Conservation (phyloP, 2,797 vertebrate genomes). For the Lagocephalus sceleratus region DNA sequence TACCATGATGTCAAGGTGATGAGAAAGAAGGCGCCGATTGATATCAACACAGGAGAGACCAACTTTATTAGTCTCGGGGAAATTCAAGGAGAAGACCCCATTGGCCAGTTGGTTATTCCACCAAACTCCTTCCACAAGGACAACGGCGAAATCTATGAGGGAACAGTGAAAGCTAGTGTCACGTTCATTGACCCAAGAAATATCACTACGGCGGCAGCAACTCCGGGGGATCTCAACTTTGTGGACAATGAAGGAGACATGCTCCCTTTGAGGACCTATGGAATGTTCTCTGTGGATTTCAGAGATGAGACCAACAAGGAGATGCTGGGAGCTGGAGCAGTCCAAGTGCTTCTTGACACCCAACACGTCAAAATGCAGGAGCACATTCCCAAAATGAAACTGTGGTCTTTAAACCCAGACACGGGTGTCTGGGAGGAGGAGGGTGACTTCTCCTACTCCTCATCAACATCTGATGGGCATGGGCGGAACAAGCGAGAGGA, state of each 20-base stretch:
- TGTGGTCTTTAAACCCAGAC: slow-evolving; percentile 92
- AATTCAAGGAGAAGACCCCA: slow-evolving; percentile 73
- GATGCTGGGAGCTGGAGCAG: slow-evolving; percentile 78
- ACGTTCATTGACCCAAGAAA: slow-evolving; percentile 95
- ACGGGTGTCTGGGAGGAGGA: slow-evolving; percentile 96
- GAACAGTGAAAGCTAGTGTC: slow-evolving; percentile 88
- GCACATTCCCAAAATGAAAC: slow-evolving; percentile 86
- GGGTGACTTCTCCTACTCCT: slow-evolving; percentile 69
- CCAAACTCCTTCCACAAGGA: slow-evolving; percentile 82
- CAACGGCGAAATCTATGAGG: slow-evolving; percentile 82
- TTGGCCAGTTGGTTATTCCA: slow-evolving; percentile 88
- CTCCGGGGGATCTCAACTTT: slow-evolving; percentile 92
- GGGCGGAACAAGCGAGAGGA: slow-evolving; percentile 87
- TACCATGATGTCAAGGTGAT: slow-evolving; percentile 91
- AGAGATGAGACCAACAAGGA: slow-evolving; percentile 78
- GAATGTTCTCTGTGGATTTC: slow-evolving; percentile 95
- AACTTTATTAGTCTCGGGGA: slow-evolving; percentile 86
- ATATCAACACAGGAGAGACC: slow-evolving; percentile 76
- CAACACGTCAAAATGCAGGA: slow-evolving; percentile 88
- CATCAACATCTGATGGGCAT: slow-evolving; percentile 35
- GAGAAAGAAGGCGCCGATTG: slow-evolving; percentile 81
- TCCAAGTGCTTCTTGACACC: slow-evolving; percentile 85
- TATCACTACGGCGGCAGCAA: slow-evolving; percentile 77
- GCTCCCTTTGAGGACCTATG: slow-evolving; percentile 89
- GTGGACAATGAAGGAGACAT: slow-evolving; percentile 84